A percentile compares a stretch with the other conserved stretches of the same genome.
Evolutionary conservation across 2,113 vertebrate genomes (phyloP).

Genomic region (Cinclus mexicanus): DNA sequence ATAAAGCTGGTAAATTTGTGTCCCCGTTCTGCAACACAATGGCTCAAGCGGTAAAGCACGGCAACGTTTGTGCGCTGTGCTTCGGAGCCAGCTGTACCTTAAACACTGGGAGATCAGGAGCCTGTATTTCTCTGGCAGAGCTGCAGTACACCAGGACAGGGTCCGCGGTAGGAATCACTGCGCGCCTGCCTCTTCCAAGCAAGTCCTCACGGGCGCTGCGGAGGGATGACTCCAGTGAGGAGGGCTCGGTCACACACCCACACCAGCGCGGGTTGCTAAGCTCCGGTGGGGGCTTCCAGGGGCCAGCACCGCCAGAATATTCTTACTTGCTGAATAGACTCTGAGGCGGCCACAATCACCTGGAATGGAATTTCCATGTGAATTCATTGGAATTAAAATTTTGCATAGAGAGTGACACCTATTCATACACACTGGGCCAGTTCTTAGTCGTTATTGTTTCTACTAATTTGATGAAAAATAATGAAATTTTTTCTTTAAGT

Average conservation of each 20-base stretch:
- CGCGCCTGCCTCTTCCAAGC: not conserved
- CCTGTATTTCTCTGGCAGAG: not conserved
- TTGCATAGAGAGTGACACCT: not conserved
- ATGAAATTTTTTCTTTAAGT: not conserved
- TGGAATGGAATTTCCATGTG: not conserved
- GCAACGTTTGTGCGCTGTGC: not conserved
- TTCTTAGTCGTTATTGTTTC: not conserved
- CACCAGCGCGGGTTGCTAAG: not conserved
- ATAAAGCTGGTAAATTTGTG: not conserved
- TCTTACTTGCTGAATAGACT: not conserved
- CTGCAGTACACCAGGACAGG: not conserved
- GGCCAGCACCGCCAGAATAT: not conserved
- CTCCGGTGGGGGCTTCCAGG: not conserved
- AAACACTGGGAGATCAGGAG: not conserved
- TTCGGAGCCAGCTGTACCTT: not conserved
- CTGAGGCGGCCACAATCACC: not conserved
- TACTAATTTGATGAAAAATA: not conserved
- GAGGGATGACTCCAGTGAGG: not conserved
- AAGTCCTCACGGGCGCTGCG: fast-evolving
- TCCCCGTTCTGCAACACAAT: not conserved
- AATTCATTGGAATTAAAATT: not conserved
- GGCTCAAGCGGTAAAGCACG: not conserved
- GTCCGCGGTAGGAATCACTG: not conserved
- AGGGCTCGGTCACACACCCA: not conserved
- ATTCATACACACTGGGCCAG: not conserved